A percentile compares a stretch with the other conserved stretches of the same genome.
Evolutionary conservation across 2,797 vertebrate genomes (phyloP).

Genomic region (Microchirus variegatus): DNA sequence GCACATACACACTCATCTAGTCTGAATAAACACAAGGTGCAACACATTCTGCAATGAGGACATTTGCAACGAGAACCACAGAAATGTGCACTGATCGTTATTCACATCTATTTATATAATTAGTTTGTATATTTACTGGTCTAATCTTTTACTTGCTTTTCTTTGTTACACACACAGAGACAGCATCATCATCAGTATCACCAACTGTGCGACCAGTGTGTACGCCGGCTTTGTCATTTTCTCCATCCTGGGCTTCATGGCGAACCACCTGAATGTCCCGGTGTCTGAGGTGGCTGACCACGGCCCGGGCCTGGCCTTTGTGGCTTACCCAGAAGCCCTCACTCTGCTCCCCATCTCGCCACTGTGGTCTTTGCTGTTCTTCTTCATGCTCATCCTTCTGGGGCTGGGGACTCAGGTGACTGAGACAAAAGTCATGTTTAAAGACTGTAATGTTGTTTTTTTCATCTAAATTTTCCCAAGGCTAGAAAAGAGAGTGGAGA

Average conservation of each 20-base stretch:
- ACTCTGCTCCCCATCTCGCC: slow-evolving; percentile 95
- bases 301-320: slow-evolving; percentile 94
- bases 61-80: too few relatives aligned
- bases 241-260: slow-evolving; percentile 99
- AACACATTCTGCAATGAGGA: too few relatives aligned
- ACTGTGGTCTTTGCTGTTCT: slow-evolving; percentile 97
- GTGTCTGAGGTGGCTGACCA: slow-evolving; percentile 96
- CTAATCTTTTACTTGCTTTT: neutral
- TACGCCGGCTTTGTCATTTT: slow-evolving; percentile 98
- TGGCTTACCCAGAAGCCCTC: slow-evolving; percentile 97
- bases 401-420: slow-evolving; percentile 96
- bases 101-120: too few relatives aligned
- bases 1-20: too few relatives aligned
- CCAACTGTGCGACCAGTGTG: slow-evolving; percentile 97
- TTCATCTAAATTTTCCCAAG: too few relatives aligned
- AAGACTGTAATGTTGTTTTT: too few relatives aligned
- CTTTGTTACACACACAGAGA: slow-evolving; percentile 79
- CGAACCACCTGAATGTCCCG: slow-evolving; percentile 91
- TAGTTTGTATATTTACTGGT: too few relatives aligned
- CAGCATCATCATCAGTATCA: slow-evolving; percentile 98
- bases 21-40: too few relatives aligned
- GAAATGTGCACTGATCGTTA: too few relatives aligned
- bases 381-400: slow-evolving; percentile 99
- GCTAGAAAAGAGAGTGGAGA: too few relatives aligned
- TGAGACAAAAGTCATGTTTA: too few relatives aligned